Base-by-base conservation (phyloP, 2,888 invertebrate species). In the Argyra leucocephala region DNA sequence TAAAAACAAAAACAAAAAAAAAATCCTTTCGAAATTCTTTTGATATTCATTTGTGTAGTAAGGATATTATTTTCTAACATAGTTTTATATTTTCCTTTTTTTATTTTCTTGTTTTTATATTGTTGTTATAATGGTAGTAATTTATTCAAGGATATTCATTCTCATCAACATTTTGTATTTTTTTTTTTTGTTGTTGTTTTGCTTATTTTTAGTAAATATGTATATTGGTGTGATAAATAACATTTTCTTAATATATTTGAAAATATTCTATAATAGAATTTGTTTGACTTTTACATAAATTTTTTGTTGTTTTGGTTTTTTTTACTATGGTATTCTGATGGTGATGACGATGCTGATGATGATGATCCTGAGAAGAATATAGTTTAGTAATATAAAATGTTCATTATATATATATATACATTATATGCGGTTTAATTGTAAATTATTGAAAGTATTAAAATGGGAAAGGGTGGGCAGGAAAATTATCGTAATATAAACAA, bases 71-170 rank as follows among this genome's bases (percentile, higher is more conserved):
- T 71, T 73, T 72, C 72, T 72, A 72, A 74, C 73, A 74, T 72
- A 73, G 74, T 75, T 73, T 72, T 72, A 73, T 31, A 10, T 2
- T 31, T 31, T 2, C 12, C 73, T 71, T 68, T 74, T 75, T 73
- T 74, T 75, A 76, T 76, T 76, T 76, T 76, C 76, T 76, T 75
- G 76, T 76, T 76, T 71, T 72, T 73, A 76, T 76, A 76, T 76
- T 76, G 76, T 76, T 72, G 75, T 71, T 69, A 72, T 75, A 76
- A 72, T 73, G 72, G 72, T 73, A 75, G 75, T 76, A 76, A 76
- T 76, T 76, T 76, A 76, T 76, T 75, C 73, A 74, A 74, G 73
- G 73, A 74, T 74, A 74, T 74, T 75, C 74, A 74, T 72, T 73
- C 73, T 74, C 72, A 68, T 67, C 67, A 65, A 66, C 65, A 69